A percentile compares a stretch with the other conserved stretches of the same genome.
phyloP scores from a whole-genome alignment of 2,113 vertebrate genomes.

The Lophotis ruficrista region DNA sequence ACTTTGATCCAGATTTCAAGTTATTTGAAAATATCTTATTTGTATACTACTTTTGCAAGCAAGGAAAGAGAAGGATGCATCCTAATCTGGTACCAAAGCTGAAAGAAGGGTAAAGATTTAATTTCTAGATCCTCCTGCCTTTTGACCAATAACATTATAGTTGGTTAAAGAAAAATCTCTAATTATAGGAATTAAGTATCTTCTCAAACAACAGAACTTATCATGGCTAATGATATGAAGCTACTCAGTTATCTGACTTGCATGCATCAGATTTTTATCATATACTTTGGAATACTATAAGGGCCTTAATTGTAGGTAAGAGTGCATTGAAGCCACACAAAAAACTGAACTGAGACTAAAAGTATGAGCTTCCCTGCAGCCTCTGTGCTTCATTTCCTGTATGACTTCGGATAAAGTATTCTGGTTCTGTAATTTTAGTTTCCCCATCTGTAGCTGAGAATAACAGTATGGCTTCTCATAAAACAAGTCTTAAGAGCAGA shows the following conservation, averaged over 20 bases:
- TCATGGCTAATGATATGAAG: neutral
- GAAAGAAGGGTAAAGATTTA: neutral
- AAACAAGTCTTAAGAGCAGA: neutral
- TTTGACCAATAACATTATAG: neutral
- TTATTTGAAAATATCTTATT: neutral
- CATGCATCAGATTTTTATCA: neutral
- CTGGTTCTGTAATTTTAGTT: neutral
- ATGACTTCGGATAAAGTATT: neutral
- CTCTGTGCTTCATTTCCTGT: neutral
- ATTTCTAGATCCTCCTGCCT: neutral
- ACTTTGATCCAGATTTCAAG: neutral
- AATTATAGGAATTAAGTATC: neutral
- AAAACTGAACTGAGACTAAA: neutral
- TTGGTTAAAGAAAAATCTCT: neutral
- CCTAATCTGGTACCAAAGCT: neutral
- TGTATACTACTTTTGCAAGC: neutral
- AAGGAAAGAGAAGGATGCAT: neutral
- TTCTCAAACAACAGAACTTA: neutral
- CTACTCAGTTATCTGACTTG: neutral
- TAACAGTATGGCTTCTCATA: neutral
- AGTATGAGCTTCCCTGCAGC: neutral
- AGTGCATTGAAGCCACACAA: neutral
- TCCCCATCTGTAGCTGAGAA: neutral
- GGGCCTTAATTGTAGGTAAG: neutral
- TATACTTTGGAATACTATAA: neutral